A percentile compares a stretch with the other conserved stretches of the same genome.
Evolutionary conservation across 2,797 vertebrate species (phyloP).

Genomic region (Melanotaenia pygmaea): DNA sequence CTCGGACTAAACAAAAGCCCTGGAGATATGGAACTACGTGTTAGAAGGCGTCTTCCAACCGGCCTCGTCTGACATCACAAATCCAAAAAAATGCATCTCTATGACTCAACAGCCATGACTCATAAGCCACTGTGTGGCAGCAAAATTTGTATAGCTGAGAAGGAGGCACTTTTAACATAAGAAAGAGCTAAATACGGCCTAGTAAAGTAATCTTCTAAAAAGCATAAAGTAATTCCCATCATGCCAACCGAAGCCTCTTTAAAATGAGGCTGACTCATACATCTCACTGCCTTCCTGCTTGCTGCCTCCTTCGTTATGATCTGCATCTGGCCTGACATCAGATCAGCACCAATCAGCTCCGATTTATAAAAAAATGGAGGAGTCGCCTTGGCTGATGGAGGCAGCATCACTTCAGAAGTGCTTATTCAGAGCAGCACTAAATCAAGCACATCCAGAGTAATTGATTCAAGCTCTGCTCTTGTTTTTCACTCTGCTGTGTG

Average conservation of each 20-base stretch:
- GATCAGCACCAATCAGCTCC: constrained; percentile 40
- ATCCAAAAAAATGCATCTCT: constrained; percentile 15
- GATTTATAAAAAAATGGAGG: constrained; percentile 31
- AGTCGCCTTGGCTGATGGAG: constrained; percentile 24
- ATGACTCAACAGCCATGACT: constrained; percentile 43
- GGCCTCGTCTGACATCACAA: constrained; percentile 23
- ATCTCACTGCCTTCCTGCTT: constrained; percentile 25
- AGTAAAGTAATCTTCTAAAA: constrained; percentile 10
- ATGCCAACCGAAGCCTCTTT: constrained; percentile 17
- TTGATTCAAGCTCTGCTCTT: constrained; percentile 57
- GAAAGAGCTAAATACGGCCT: background rate
- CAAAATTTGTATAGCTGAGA: constrained; percentile 7
- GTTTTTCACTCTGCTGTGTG: constrained; percentile 39
- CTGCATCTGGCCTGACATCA: constrained; percentile 42
- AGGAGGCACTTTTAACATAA: background rate
- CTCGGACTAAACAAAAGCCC: constrained; percentile 44
- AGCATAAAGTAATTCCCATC: background rate
- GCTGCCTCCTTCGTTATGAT: constrained; percentile 31
- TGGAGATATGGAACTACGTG: constrained; percentile 48
- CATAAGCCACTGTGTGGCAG: constrained; percentile 17
- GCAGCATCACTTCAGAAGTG: constrained; percentile 50
- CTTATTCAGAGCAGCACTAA: constrained; percentile 40
- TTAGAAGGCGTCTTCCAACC: constrained; percentile 44
- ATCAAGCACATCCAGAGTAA: constrained; percentile 53
- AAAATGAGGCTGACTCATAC: constrained; percentile 46